phyloP scores from a whole-genome alignment of 2,797 vertebrate species.

The Gambelia wislizenii region DNA sequence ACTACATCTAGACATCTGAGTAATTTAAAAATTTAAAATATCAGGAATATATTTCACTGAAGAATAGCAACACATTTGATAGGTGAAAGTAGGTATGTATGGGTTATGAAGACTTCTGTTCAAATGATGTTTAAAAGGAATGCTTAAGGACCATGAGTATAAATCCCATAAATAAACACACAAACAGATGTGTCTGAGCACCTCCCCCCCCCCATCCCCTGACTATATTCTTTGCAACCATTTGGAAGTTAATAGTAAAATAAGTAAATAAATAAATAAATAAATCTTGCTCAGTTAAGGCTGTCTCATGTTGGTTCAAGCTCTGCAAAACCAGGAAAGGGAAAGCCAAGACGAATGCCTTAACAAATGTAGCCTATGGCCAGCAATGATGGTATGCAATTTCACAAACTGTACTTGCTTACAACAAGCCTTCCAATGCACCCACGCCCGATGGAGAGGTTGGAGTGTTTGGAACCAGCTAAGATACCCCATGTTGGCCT shows the following conservation, averaged over 20 bases:
- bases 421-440: neutral
- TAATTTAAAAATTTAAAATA: conserved; percentile 57
- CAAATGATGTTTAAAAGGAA: neutral
- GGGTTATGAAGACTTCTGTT: neutral
- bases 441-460: neutral
- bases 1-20: conserved; percentile 71
- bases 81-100: neutral
- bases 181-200: neutral
- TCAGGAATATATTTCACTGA: conserved; percentile 59
- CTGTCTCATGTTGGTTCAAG: too few relatives aligned
- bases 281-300: too few relatives aligned
- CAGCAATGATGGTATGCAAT: neutral
- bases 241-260: too few relatives aligned
- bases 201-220: neutral
- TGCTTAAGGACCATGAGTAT: neutral
- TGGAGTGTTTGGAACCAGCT: neutral
- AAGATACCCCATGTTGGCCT: neutral
- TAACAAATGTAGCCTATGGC: neutral
- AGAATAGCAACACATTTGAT: conserved; percentile 30
- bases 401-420: neutral
- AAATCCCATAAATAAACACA: neutral
- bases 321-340: neutral
- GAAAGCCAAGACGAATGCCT: neutral
- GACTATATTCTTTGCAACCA: neutral
- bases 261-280: too few relatives aligned